Percentiles rank a stretch among this genome's conserved stretches.
Evolutionary conservation across 2,888 invertebrate genomes (phyloP).

Genomic region (Bhutanitis thaidina): DNA sequence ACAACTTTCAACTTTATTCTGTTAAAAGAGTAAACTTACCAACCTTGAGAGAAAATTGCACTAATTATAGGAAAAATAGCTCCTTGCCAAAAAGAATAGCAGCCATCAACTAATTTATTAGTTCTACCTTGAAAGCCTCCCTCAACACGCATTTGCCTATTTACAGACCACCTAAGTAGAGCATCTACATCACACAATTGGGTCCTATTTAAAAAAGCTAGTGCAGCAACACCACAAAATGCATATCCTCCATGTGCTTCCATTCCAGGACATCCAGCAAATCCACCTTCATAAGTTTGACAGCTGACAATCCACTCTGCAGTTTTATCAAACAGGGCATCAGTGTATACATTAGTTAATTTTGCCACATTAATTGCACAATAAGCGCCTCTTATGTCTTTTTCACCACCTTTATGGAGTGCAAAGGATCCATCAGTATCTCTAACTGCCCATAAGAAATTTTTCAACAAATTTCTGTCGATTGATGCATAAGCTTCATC

Average conservation of each 20-base stretch:
- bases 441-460: slow-evolving; percentile 89
- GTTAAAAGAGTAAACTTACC: slow-evolving; percentile 4
- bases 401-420: slow-evolving; percentile 95
- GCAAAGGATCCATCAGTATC: slow-evolving; percentile 93
- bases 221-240: slow-evolving; percentile 96
- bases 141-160: slow-evolving; percentile 95
- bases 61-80: slow-evolving; percentile 94
- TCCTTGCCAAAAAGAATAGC: slow-evolving; percentile 99
- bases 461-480: slow-evolving; percentile 86
- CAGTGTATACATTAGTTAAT: slow-evolving; percentile 88
- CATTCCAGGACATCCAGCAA: slow-evolving; percentile 92
- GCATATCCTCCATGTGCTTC: slow-evolving; percentile 99
- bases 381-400: slow-evolving; percentile 97
- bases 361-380: slow-evolving; percentile 96
- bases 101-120: slow-evolving; percentile 98
- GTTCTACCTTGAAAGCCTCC: slow-evolving; percentile 99
- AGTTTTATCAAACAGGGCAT: slow-evolving; percentile 89
- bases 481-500: slow-evolving; percentile 92
- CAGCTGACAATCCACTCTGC: slow-evolving; percentile 96
- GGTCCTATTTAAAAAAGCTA: slow-evolving; percentile 89
- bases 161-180: slow-evolving; percentile 91
- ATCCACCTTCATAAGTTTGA: slow-evolving; percentile 99
- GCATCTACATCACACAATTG: slow-evolving; percentile 87
- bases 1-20: too few relatives aligned
- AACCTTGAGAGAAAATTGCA: slow-evolving; percentile 82